phyloP scores from a whole-genome alignment of 2,797 vertebrate species.

The Sternotherus odoratus region DNA sequence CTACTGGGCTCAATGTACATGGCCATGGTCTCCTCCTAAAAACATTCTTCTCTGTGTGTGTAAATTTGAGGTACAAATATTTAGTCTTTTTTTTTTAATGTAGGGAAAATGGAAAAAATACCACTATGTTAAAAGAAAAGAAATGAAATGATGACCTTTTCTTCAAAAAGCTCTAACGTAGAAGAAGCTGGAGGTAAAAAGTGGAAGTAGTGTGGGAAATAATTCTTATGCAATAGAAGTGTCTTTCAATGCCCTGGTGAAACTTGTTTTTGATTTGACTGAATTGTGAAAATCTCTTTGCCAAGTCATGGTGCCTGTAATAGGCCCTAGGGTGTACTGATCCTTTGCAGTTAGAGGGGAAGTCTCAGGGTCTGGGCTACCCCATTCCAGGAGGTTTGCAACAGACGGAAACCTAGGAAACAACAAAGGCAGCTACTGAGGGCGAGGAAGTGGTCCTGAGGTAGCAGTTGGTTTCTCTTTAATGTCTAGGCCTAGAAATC shows the following conservation, averaged over 20 bases:
- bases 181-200: background rate
- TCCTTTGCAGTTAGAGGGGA: background rate
- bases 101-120: background rate
- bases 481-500: no score
- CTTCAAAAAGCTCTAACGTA: background rate
- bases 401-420: conserved; percentile 3
- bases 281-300: conserved; percentile 2
- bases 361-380: background rate
- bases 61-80: conserved; percentile 21
- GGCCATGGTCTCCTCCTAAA: conserved; percentile 39
- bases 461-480: background rate
- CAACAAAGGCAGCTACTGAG: background rate
- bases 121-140: conserved; percentile 7
- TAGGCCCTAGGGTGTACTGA: background rate
- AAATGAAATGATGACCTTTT: background rate
- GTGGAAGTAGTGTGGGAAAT: background rate
- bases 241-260: background rate
- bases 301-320: background rate
- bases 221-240: background rate
- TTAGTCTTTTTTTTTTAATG: background rate
- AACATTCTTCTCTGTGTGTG: background rate
- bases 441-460: conserved; percentile 69
- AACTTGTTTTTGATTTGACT: background rate
- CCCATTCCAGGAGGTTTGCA: background rate
- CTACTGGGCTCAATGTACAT: conserved; percentile 18